Evolutionary conservation across 2,888 invertebrate species (phyloP).

Genomic region (Lissocephala sabroskyi): DNA sequence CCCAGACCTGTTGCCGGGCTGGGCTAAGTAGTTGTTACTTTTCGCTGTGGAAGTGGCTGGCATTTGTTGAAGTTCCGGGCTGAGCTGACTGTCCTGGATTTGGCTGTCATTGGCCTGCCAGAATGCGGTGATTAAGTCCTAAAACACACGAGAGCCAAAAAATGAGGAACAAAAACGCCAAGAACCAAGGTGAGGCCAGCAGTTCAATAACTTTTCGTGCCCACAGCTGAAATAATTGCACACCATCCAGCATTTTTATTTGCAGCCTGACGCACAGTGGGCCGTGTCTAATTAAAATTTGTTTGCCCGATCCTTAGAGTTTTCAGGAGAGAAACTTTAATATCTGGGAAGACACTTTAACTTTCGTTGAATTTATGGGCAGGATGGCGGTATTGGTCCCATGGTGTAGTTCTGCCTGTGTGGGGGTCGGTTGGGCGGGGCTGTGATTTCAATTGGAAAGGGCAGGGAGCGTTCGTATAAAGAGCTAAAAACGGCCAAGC

Average conservation of each 20-base stretch:
- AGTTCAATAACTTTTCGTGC: conserved; percentile 30
- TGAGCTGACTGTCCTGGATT: background rate
- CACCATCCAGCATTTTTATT: no score
- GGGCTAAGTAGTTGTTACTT: conserved; percentile 60
- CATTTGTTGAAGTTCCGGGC: conserved; percentile 50
- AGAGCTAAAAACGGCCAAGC: conserved; percentile 18
- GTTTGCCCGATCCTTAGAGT: no score
- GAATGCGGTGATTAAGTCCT: conserved; percentile 49
- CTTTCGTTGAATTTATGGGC: no score
- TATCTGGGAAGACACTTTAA: no score
- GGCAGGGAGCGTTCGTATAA: conserved; percentile 33
- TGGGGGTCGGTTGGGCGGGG: no score
- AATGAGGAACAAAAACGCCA: no score
- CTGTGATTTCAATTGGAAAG: conserved; percentile 62
- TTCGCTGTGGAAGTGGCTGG: conserved; percentile 29
- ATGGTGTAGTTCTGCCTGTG: no score
- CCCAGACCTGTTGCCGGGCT: conserved; percentile 17
- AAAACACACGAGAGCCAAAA: conserved; percentile 8
- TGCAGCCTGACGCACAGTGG: no score
- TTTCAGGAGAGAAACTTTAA: no score
- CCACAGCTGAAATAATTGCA: conserved; percentile 43
- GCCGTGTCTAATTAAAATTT: no score
- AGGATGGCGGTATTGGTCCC: no score
- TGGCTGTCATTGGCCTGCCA: conserved; percentile 1
- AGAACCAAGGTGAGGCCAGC: background rate